Base-by-base conservation (phyloP, 2,888 invertebrate species). In the Coleophora flavipennella region DNA sequence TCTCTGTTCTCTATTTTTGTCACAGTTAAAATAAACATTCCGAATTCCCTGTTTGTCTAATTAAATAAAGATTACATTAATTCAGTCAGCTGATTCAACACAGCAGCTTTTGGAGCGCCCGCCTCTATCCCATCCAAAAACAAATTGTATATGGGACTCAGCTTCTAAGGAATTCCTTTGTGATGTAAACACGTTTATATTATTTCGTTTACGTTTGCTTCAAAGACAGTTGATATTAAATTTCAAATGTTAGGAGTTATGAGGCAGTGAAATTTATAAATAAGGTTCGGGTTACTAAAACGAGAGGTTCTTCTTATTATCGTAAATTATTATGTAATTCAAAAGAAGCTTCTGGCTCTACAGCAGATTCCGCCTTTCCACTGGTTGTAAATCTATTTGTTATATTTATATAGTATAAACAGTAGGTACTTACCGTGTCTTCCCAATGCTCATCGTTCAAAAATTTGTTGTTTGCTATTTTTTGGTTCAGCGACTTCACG, bases 391-490 rank as follows among this genome's bases (percentile, higher is more conserved):
- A n/a, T n/a, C n/a, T n/a, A n/a, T n/a, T n/a, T n/a, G n/a, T n/a
- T n/a, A n/a, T n/a, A n/a, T n/a, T n/a, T n/a, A n/a, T n/a, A n/a
- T n/a, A n/a, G n/a, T n/a, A n/a, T n/a, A n/a, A n/a, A n/a, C n/a
- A n/a, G 13, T 4, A 8, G 1, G 9, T 32, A 70, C 83, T 79
- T 43, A 83, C 83, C 70, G 80, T 73, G 53, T 81, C 81, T 41
- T 81, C 79, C 33, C 76, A 49, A 34, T 60, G 65, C 55, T 70
- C 74, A 59, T 77, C 76, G 48, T 75, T 73, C 45, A 75, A 65
- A 33, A 71, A 60, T 47, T 66, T 67, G 56, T 78, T 77, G 48
- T 67, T 73, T 29, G 64, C 61, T 28, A 79, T 61, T 51, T 72
- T 78, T 51, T 73, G 69, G 47, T 71, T 73, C 38, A 83, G 55